Base-by-base conservation (phyloP, 2,888 invertebrate species). In the Ligdia adustata region DNA sequence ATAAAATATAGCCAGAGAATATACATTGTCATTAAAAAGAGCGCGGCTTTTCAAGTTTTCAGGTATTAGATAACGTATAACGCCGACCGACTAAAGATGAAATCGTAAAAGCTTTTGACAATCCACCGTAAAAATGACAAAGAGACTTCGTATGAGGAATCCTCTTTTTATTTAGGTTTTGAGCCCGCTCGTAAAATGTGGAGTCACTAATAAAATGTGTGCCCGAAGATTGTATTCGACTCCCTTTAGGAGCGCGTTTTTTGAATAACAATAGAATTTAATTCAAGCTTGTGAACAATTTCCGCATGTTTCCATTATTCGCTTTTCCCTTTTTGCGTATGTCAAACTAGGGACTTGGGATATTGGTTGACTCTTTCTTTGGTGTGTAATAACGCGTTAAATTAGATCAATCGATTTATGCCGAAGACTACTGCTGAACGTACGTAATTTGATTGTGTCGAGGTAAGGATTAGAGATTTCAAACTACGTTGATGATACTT, bases 81-180 rank as follows among this genome's bases (percentile, higher is more conserved):
- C 63, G 48, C 59, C 55, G 42, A 57, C 55, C 50, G 57, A 57
- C 70, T 71, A 73, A 75, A 76, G 73, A 79, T 76, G 68, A 75
- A 80, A 79, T 78, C 84, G 78, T 86, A 84, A 84, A 83, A 79
- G 70, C 78, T 74, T 80, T 81, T 84, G 78, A 82, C 79, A 76
- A 73, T 72, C 72, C 64, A 72, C 80, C 83, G 80, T 86, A 84
- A 85, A 86, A 81, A 74, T 79, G 74, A 80, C 82, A 84, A 85
- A 84, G 68, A 72, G 68, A 75, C 74, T 77, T 62, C 74, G 75
- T 82, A 86, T 79, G 82, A 82, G 78, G 77, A 80, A 77, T 79
- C 75, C 69, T 72, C 75, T 76, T 82, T 78, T 86, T 79, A 83
- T 83, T 85, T 79, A 76, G 73, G 77, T 73, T 79, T 73, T 66